Conservation (phyloP, 1,140 invertebrate genomes). For the Apis cerana region DNA sequence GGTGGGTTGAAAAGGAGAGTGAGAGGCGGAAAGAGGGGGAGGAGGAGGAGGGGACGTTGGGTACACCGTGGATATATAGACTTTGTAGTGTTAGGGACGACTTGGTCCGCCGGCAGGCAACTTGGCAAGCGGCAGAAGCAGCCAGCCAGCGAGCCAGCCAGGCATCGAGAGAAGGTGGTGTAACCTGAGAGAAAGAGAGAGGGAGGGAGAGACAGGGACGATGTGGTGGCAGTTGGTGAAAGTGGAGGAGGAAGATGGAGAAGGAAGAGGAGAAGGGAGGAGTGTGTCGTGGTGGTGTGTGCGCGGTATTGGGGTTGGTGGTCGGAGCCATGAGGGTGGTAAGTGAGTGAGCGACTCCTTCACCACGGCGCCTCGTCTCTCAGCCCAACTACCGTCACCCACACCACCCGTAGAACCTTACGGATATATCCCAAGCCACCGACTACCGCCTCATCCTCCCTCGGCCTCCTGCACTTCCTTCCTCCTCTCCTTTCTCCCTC, state of each 20-base stretch:
- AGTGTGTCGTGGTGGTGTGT: slow-evolving; percentile 54
- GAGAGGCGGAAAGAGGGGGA: slow-evolving; percentile 41
- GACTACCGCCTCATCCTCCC: slow-evolving; percentile 40
- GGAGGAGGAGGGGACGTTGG: slow-evolving; percentile 44
- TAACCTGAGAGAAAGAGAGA: not conserved
- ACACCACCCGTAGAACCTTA: slow-evolving; percentile 46
- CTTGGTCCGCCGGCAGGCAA: slow-evolving; percentile 73
- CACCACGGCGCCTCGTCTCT: slow-evolving; percentile 71
- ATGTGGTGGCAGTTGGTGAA: slow-evolving; percentile 21
- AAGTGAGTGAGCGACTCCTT: slow-evolving; percentile 80
- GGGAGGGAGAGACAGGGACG: not conserved
- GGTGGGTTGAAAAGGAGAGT: slow-evolving; percentile 54
- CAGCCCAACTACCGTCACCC: slow-evolving; percentile 56
- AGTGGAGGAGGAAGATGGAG: not conserved
- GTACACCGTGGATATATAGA: slow-evolving; percentile 72
- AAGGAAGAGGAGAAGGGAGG: slow-evolving; percentile 20
- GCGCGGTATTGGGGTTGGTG: slow-evolving; percentile 72
- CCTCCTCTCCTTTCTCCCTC: slow-evolving; percentile 36
- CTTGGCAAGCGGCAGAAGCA: slow-evolving; percentile 59
- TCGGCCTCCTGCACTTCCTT: slow-evolving; percentile 25
- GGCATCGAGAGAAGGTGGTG: slow-evolving; percentile 41
- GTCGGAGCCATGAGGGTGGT: slow-evolving; percentile 77
- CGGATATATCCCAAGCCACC: slow-evolving; percentile 63
- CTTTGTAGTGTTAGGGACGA: slow-evolving; percentile 76
- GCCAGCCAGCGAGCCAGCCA: slow-evolving; percentile 43